These are phyloP conservation scores for Cephus rjabovi DNA, from an alignment of 2,888 invertebrate species.

Conservation along the genomic window DNA sequence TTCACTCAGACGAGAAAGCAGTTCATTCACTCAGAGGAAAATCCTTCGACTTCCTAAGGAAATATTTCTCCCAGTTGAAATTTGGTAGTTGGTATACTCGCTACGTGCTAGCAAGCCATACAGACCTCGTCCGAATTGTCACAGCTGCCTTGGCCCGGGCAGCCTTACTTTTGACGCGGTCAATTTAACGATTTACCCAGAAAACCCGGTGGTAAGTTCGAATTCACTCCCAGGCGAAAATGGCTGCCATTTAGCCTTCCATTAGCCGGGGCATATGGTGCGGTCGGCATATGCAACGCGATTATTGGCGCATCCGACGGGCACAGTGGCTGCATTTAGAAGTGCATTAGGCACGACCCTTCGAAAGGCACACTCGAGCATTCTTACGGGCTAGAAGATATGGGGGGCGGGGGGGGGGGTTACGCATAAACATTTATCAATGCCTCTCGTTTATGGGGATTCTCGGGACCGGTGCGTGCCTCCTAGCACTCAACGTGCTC, in stretches of 20 bases:
- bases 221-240: not conserved
- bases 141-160: constrained; percentile 35
- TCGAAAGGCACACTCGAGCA: not conserved
- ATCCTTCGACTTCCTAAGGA: not conserved
- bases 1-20: not conserved
- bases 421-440: constrained; percentile 6
- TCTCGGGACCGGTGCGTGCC: not conserved
- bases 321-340: constrained; percentile 7
- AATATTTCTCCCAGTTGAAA: not conserved
- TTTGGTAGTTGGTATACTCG: not conserved
- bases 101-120: not conserved
- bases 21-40: not conserved
- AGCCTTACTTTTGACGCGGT: constrained; percentile 29
- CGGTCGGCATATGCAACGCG: not conserved
- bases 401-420: not conserved
- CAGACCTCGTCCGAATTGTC: constrained; percentile 32
- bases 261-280: constrained; percentile 33
- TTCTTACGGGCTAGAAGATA: constrained; percentile 1
- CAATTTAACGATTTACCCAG: constrained; percentile 41
- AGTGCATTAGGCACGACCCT: constrained; percentile 1
- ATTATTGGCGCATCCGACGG: constrained; percentile 8
- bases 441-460: not conserved
- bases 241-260: constrained; percentile 9
- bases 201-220: constrained; percentile 15
- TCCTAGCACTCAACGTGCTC: not conserved